These are phyloP conservation scores for Formica exsecta DNA, from an alignment of 1,140 invertebrate species.

Conservation along the genomic window DNA sequence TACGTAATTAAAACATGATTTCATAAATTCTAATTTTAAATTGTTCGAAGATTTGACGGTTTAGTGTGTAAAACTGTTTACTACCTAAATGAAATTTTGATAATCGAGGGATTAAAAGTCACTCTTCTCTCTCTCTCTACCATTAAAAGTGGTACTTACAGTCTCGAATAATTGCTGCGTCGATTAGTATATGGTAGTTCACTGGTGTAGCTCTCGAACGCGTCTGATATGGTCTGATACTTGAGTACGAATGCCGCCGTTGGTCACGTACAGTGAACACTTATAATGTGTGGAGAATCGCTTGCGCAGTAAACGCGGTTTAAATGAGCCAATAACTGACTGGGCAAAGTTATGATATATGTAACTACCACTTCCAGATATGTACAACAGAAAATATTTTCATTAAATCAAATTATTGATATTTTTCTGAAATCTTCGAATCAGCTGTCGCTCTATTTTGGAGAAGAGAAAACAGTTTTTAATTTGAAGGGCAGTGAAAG, in stretches of 20 bases:
- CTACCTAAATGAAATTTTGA: background rate
- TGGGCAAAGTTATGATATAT: conserved; percentile 12
- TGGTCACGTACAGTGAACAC: conserved; percentile 33
- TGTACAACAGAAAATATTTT: background rate
- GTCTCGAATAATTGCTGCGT: background rate
- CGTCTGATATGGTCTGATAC: conserved; percentile 15
- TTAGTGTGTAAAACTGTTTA: background rate
- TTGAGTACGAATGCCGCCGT: conserved; percentile 44
- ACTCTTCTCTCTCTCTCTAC: background rate
- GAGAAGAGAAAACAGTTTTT: background rate
- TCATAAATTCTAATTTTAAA: background rate
- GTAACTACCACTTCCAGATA: background rate
- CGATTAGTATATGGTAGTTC: background rate
- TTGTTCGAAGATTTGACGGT: background rate
- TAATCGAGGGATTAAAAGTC: background rate
- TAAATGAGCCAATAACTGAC: conserved; percentile 67
- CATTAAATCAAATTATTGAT: background rate
- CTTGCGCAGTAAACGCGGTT: conserved; percentile 60
- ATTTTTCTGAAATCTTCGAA: background rate
- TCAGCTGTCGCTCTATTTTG: background rate
- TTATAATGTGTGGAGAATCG: conserved; percentile 64
- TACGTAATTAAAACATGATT: background rate
- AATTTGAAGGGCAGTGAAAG: background rate
- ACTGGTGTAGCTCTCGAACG: background rate
- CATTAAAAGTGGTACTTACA: conserved; percentile 36